A percentile compares a stretch with the other conserved stretches of the same genome.
Conservation (phyloP, 2,113 vertebrate species). For the Trochalopteron elliotii region DNA sequence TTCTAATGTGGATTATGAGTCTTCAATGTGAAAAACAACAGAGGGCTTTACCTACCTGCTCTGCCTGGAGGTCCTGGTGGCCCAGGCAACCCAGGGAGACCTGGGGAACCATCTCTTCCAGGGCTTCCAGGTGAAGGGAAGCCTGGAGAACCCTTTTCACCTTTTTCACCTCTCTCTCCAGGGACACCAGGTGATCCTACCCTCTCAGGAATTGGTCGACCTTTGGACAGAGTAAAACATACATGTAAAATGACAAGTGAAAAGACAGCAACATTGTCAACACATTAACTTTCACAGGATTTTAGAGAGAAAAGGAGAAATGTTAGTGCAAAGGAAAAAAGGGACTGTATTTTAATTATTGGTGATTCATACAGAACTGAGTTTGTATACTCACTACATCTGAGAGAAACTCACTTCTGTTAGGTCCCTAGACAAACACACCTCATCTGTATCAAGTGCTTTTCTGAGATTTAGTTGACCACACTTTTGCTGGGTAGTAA, state of each 20-base stretch:
- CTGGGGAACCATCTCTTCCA: slow-evolving; percentile 79
- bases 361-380: background rate
- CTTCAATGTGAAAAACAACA: background rate
- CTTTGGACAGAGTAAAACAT: slow-evolving; percentile 5
- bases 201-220: slow-evolving; percentile 66
- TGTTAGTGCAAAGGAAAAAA: background rate
- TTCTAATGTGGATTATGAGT: background rate
- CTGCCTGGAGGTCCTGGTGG: slow-evolving; percentile 78
- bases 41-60: slow-evolving; percentile 49
- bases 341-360: background rate
- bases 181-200: slow-evolving; percentile 82
- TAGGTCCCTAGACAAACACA: background rate
- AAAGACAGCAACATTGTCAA: background rate
- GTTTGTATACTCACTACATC: background rate
- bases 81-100: slow-evolving; percentile 78
- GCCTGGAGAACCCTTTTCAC: slow-evolving; percentile 84
- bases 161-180: slow-evolving; percentile 86
- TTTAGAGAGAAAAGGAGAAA: background rate
- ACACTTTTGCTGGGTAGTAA: background rate
- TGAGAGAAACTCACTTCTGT: background rate
- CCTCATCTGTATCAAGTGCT: background rate
- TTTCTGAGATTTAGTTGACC: background rate
- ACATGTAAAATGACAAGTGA: background rate
- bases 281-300: background rate
- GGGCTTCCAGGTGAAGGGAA: slow-evolving; percentile 78